Conservation (phyloP, 1,140 invertebrate species). For the Rhyacophila brunnea region DNA sequence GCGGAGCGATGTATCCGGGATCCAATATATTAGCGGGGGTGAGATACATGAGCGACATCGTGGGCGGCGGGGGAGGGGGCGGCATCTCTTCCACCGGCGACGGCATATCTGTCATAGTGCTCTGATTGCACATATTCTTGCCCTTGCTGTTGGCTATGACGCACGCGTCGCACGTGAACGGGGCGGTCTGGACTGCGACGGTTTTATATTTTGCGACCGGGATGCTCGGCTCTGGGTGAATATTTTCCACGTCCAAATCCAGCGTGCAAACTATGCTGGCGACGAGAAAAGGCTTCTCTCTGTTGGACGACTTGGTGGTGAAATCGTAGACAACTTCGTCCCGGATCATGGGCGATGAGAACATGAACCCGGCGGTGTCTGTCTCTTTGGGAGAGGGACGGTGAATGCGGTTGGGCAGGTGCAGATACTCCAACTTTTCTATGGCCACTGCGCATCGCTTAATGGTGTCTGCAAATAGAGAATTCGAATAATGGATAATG, state of each 20-base stretch:
- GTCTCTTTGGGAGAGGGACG: neutral
- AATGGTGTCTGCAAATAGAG: constrained; percentile 3
- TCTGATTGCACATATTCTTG: neutral
- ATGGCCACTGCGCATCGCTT: constrained; percentile 23
- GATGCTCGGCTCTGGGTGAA: neutral
- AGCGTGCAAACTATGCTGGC: constrained; percentile 9
- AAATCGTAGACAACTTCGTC: neutral
- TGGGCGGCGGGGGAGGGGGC: too few relatives aligned
- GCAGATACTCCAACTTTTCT: constrained; percentile 20
- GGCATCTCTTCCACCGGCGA: too few relatives aligned
- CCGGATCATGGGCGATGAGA: neutral
- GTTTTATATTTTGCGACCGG: neutral
- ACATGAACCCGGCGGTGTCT: neutral
- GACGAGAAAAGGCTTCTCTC: neutral
- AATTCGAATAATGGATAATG: too few relatives aligned
- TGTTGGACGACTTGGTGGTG: constrained; percentile 5
- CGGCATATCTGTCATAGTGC: constrained; percentile 6
- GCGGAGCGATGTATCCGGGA: neutral
- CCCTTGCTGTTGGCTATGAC: neutral
- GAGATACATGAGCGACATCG: constrained; percentile 30
- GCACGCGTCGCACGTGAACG: constrained; percentile 13
- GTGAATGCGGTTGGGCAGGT: constrained; percentile 18
- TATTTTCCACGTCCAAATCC: neutral
- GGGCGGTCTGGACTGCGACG: constrained; percentile 12
- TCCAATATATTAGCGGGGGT: constrained; percentile 29